phyloP scores from a whole-genome alignment of 1,140 invertebrate species.

The Ceratina japonica region DNA sequence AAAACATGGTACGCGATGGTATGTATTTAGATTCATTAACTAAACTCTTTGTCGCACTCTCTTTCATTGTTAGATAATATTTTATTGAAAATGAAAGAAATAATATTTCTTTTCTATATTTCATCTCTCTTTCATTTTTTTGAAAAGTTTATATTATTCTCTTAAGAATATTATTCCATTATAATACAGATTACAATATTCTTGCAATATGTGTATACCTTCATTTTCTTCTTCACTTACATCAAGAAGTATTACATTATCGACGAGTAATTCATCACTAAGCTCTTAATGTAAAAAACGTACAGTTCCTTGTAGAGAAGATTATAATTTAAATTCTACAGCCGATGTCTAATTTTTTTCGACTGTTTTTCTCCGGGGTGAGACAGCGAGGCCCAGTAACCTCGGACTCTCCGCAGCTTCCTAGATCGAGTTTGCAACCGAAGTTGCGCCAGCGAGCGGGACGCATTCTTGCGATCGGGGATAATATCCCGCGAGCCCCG shows the following conservation, averaged over 20 bases:
- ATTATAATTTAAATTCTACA: no score
- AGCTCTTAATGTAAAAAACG: no score
- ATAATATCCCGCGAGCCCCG: constrained; percentile 57
- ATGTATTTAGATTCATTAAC: not conserved
- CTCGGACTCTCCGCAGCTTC: constrained; percentile 7
- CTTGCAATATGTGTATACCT: no score
- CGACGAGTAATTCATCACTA: no score
- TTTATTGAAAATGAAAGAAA: not conserved
- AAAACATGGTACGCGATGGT: not conserved
- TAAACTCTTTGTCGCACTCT: not conserved
- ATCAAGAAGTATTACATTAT: no score
- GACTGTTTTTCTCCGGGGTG: not conserved
- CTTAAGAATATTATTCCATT: no score
- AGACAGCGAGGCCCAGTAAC: not conserved
- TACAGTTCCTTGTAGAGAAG: no score
- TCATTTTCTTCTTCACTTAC: no score
- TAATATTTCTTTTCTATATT: not conserved
- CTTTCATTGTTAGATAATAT: not conserved
- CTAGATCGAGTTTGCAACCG: constrained; percentile 17
- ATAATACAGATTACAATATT: no score
- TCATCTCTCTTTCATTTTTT: no score
- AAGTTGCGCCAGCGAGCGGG: constrained; percentile 27
- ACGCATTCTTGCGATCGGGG: constrained; percentile 53
- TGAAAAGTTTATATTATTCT: no score
- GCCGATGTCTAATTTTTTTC: not conserved